phyloP scores from a whole-genome alignment of 2,888 invertebrate species.

The Pyralis farinalis region DNA sequence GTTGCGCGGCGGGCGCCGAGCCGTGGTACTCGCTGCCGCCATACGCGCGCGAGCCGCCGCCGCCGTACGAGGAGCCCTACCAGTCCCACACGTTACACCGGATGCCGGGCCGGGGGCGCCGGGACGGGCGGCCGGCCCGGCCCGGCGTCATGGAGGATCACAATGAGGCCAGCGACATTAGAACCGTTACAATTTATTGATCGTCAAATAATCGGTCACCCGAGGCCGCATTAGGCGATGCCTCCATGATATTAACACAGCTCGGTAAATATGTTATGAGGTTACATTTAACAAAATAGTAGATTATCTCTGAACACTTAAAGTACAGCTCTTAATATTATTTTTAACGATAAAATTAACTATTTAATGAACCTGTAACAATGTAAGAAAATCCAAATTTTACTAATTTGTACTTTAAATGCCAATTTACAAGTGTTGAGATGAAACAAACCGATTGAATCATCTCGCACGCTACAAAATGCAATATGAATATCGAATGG shows the following conservation, averaged over 20 bases:
- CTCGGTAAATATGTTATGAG: conserved; percentile 50
- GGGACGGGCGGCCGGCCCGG: too few relatives aligned
- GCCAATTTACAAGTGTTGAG: conserved; percentile 77
- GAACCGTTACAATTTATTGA: conserved; percentile 3
- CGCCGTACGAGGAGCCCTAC: conserved; percentile 79
- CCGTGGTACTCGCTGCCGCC: conserved; percentile 69
- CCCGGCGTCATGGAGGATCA: conserved; percentile 36
- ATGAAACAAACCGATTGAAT: conserved; percentile 65
- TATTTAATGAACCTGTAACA: conserved; percentile 81
- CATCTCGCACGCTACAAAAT: conserved; percentile 71
- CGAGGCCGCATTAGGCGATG: conserved; percentile 35
- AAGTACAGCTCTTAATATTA: conserved; percentile 80
- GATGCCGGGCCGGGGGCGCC: conserved; percentile 24
- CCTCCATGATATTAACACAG: conserved; percentile 50
- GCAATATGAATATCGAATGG: conserved; percentile 61
- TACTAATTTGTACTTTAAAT: conserved; percentile 81
- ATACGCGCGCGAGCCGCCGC: conserved; percentile 66
- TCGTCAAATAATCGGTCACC: conserved; percentile 10
- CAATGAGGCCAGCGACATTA: conserved; percentile 21
- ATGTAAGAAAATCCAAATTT: conserved; percentile 78
- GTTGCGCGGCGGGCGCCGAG: conserved; percentile 60
- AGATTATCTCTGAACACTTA: conserved; percentile 78
- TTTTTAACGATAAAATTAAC: conserved; percentile 69
- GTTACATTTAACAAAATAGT: conserved; percentile 67
- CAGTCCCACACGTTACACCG: conserved; percentile 30